Base-by-base conservation (phyloP, 92 coral and sea anemone genomes). In the Pocillopora meandrina region DNA sequence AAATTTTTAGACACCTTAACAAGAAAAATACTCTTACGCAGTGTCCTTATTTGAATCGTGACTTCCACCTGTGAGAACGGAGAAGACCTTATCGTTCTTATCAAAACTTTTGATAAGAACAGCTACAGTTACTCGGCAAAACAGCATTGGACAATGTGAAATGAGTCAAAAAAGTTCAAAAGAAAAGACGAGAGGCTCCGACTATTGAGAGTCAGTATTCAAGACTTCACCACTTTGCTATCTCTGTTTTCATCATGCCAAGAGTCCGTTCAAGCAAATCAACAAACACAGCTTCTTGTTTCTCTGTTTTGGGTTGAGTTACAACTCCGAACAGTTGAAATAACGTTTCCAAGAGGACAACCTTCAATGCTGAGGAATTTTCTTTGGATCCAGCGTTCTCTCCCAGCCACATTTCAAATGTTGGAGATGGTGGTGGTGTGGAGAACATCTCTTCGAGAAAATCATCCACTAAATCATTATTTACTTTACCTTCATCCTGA, bases 281-380 rank as follows among this genome's bases (percentile, higher is more conserved):
- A 55, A 83, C 86, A 14, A 83, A 83, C 11, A 73, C 21, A 56
- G 86, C 79, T 55, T 83, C 86, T 64, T 83, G 86, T 19, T 83
- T 79, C 31, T 61, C 74, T 18, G 86, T 72, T n/a, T 83, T 72
- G 20, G 86, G 86, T 59, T 83, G 86, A 26, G 86, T 83, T 18
- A 83, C 73, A 61, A 83, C 62, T 26, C 79, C 56, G 6, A 83
- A 79, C 10, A 83, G 57, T 57, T 83, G 86, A 72, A 83, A 83
- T 55, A 83, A 61, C 23, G 86, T 83, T 56, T 83, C 86, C 61
- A 83, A 16, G 31, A 83, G 86, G 71, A 83, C 80, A 8, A 62
- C 61, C 74, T 72, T 83, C 68, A 83, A 26, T 61, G 74, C 74
- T 42, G 52, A 42, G 21, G 58, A 42, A 64, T 56, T 73, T 5